These are phyloP conservation scores for Passer domesticus DNA, from an alignment of 2,113 vertebrate species.

Conservation along the genomic window DNA sequence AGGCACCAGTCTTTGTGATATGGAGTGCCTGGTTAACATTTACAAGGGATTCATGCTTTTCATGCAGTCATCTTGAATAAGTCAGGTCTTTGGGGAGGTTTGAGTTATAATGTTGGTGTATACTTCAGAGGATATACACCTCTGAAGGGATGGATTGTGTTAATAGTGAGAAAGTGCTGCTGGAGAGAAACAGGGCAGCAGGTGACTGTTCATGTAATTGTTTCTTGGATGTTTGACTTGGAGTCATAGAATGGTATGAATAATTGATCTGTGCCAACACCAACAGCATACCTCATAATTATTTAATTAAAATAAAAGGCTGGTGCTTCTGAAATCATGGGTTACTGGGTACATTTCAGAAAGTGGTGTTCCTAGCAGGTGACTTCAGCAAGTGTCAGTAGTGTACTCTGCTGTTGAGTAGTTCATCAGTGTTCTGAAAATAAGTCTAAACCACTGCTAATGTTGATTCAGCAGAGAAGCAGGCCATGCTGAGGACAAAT, in stretches of 20 bases:
- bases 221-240: constrained; percentile 40
- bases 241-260: constrained; percentile 15
- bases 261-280: constrained; percentile 55
- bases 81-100: background rate
- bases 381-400: background rate
- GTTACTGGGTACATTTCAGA: background rate
- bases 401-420: background rate
- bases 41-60: background rate
- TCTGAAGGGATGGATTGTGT: background rate
- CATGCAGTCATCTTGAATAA: background rate
- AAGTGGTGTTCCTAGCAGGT: background rate
- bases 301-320: constrained; percentile 23
- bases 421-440: background rate
- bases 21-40: background rate
- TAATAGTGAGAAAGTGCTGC: background rate
- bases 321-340: background rate
- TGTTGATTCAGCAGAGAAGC: background rate
- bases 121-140: background rate
- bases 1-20: background rate
- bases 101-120: background rate
- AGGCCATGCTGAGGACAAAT: background rate
- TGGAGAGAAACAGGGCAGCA: background rate
- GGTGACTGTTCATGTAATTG: background rate
- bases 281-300: constrained; percentile 46
- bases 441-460: background rate